phyloP scores from a whole-genome alignment of 2,797 vertebrate species.

The Cryptoprocta ferox region DNA sequence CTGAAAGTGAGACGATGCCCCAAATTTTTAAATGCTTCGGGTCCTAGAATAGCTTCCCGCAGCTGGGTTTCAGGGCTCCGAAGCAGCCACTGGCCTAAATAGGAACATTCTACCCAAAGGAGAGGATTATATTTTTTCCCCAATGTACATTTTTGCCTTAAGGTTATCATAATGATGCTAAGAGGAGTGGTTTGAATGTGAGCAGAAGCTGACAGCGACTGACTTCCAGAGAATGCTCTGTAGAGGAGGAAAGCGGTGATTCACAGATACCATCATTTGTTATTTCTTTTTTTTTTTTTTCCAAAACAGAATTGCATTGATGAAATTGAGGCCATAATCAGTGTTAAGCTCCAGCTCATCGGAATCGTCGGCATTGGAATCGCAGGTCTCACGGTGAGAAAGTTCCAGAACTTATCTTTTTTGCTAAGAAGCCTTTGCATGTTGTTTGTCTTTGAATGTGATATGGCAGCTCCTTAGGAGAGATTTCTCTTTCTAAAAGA shows the following conservation, averaged over 20 bases:
- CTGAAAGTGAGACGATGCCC: not conserved
- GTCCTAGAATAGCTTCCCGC: not conserved
- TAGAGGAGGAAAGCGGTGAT: not conserved
- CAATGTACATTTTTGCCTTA: not conserved
- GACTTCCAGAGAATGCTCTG: not conserved
- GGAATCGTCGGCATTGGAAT: constrained; percentile 95
- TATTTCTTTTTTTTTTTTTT: not conserved
- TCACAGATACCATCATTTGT: constrained; percentile 2
- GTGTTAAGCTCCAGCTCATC: constrained; percentile 92
- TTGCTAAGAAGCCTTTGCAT: not conserved
- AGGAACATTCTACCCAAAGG: not conserved
- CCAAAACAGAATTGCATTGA: constrained; percentile 90
- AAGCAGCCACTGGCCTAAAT: not conserved
- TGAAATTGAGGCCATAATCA: constrained; percentile 92
- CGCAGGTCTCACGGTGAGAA: constrained; percentile 95
- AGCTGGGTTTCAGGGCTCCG: not conserved
- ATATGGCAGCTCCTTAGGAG: not conserved
- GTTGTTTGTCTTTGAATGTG: not conserved
- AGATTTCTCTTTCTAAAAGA: constrained; percentile 8
- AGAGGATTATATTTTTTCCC: not conserved
- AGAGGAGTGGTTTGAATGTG: not conserved
- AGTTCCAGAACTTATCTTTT: constrained; percentile 40
- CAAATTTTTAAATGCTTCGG: not conserved
- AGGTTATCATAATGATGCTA: not conserved
- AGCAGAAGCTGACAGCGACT: not conserved